These are phyloP conservation scores for Irena cyanogastra DNA, from an alignment of 2,113 vertebrate genomes.

Conservation along the genomic window DNA sequence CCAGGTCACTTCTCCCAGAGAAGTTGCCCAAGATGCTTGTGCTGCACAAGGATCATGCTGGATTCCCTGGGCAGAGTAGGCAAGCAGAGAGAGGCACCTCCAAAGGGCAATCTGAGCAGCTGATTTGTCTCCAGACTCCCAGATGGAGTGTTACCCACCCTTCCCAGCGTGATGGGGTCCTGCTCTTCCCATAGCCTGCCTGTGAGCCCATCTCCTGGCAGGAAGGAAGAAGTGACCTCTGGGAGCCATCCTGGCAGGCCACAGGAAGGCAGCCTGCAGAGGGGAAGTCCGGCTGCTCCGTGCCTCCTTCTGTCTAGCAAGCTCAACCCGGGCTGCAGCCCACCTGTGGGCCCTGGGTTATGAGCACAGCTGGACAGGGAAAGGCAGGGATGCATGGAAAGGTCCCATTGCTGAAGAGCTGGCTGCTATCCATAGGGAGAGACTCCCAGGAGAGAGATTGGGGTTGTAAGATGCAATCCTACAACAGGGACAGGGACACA, in stretches of 20 bases:
- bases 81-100: not conserved
- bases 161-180: not conserved
- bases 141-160: not conserved
- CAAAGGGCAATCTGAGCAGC: fast-evolving
- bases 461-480: not conserved
- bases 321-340: fast-evolving
- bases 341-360: not conserved
- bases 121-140: not conserved
- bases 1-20: not conserved
- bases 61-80: not conserved
- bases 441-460: not conserved
- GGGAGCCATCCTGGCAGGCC: not conserved
- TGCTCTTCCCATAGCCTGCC: not conserved
- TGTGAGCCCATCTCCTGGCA: not conserved
- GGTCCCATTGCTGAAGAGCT: not conserved
- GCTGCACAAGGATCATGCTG: not conserved
- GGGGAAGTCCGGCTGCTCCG: not conserved
- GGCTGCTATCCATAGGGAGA: not conserved
- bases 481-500: not conserved
- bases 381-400: not conserved
- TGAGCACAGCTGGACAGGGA: not conserved
- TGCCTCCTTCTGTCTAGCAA: not conserved
- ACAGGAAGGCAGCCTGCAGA: not conserved
- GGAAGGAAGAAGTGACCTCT: slow-evolving; percentile 25
- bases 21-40: not conserved